These are phyloP conservation scores for Eristalinus aeneus DNA, from an alignment of 2,888 invertebrate species.

Conservation along the genomic window DNA sequence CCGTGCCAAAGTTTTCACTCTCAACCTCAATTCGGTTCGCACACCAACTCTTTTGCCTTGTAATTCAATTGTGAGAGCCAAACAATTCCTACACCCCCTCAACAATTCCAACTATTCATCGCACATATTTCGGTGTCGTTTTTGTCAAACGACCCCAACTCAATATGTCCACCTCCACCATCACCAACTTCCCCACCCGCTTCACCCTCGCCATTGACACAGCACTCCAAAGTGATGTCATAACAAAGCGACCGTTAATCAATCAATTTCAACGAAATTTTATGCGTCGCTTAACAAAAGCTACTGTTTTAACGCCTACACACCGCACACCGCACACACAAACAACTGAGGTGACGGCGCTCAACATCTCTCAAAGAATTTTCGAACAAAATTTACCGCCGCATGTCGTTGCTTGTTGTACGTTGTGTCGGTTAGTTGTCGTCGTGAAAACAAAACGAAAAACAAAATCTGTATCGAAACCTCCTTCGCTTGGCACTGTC, in stretches of 20 bases:
- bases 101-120: not conserved
- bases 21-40: not conserved
- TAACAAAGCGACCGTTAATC: constrained; percentile 54
- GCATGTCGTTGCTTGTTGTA: not conserved
- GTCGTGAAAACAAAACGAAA: constrained; percentile 3
- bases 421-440: constrained; percentile 22
- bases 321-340: constrained; percentile 27
- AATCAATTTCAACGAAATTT: constrained; percentile 65
- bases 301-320: constrained; percentile 68
- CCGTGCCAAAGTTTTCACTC: not conserved
- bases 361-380: constrained; percentile 51
- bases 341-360: constrained; percentile 22
- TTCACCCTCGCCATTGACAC: no score
- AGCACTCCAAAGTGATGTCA: constrained; percentile 16
- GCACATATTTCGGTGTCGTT: not conserved
- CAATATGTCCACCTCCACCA: not conserved
- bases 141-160: not conserved
- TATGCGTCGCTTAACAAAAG: constrained; percentile 55
- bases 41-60: not conserved
- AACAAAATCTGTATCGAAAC: constrained; percentile 32
- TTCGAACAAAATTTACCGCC: constrained; percentile 57
- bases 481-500: constrained; percentile 2
- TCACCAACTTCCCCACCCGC: not conserved
- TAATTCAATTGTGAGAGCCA: not conserved
- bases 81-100: not conserved